Conservation (phyloP, 2,888 invertebrate species). For the Tachystola acroxantha region DNA sequence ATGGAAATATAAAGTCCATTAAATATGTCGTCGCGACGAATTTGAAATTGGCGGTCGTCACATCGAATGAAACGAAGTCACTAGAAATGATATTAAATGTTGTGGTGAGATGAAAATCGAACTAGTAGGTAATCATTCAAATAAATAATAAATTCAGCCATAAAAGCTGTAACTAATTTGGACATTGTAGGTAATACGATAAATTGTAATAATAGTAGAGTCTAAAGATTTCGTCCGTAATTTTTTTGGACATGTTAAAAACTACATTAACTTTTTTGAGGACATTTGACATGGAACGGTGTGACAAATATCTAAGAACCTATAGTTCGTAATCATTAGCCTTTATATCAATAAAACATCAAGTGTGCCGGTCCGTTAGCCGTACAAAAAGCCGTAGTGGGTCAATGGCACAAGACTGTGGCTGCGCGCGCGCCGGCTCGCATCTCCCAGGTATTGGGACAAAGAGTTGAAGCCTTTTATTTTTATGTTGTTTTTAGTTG, state of each 20-base stretch:
- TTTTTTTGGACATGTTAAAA: too few relatives aligned
- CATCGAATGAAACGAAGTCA: neutral
- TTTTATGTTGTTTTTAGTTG: conserved; percentile 16
- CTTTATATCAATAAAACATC: conserved; percentile 65
- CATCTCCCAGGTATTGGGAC: conserved; percentile 24
- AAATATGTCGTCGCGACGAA: conserved; percentile 3
- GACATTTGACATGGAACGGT: conserved; percentile 17
- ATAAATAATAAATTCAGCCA: too few relatives aligned
- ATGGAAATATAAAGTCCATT: conserved; percentile 1
- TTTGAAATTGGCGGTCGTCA: conserved; percentile 3
- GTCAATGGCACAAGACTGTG: conserved; percentile 64
- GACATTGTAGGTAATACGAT: too few relatives aligned
- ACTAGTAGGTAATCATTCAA: too few relatives aligned
- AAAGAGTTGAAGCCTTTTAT: conserved; percentile 24
- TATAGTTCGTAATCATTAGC: conserved; percentile 49
- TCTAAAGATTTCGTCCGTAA: too few relatives aligned
- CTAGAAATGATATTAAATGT: too few relatives aligned
- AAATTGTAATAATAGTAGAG: too few relatives aligned
- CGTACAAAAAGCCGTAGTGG: conserved; percentile 69
- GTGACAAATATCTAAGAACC: conserved; percentile 26
- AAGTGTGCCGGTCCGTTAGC: conserved; percentile 70
- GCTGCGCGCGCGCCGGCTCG: conserved; percentile 29
- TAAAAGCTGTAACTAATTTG: too few relatives aligned
- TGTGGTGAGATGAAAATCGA: too few relatives aligned
- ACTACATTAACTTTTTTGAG: too few relatives aligned